Conservation (phyloP, 2,113 vertebrate genomes). For the Sinocyclocheilus grahami region DNA sequence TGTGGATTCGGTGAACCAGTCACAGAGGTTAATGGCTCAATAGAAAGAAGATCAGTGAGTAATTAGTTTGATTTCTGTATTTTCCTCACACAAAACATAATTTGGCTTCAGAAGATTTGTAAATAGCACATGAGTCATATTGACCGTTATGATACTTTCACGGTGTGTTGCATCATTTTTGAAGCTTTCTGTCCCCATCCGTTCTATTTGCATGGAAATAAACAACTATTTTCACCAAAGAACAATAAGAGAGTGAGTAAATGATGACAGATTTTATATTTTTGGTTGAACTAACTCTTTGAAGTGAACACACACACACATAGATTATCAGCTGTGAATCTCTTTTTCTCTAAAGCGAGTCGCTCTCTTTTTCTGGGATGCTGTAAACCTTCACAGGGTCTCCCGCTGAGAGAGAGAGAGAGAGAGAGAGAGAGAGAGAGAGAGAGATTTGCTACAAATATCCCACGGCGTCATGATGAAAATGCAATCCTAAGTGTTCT, state of each 20-base stretch:
- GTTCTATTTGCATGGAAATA: neutral
- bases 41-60: neutral
- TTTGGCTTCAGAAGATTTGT: neutral
- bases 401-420: neutral
- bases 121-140: neutral
- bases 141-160: neutral
- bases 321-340: too few species aligned
- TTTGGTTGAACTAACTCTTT: neutral
- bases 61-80: too few species aligned
- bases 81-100: neutral
- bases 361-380: neutral
- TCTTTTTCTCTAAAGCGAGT: neutral
- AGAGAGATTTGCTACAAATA: too few species aligned
- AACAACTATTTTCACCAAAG: neutral
- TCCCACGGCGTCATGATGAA: too few species aligned
- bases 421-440: too few species aligned
- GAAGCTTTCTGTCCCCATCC: neutral
- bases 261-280: neutral
- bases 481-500: too few species aligned
- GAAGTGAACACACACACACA: neutral
- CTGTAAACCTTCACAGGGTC: constrained; percentile 51
- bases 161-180: neutral
- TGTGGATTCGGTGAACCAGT: too few species aligned
- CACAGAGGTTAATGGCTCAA: neutral
- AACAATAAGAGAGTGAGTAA: neutral